Evolutionary conservation across 2,888 invertebrate genomes (phyloP).

Genomic region (Ophion ellenae): DNA sequence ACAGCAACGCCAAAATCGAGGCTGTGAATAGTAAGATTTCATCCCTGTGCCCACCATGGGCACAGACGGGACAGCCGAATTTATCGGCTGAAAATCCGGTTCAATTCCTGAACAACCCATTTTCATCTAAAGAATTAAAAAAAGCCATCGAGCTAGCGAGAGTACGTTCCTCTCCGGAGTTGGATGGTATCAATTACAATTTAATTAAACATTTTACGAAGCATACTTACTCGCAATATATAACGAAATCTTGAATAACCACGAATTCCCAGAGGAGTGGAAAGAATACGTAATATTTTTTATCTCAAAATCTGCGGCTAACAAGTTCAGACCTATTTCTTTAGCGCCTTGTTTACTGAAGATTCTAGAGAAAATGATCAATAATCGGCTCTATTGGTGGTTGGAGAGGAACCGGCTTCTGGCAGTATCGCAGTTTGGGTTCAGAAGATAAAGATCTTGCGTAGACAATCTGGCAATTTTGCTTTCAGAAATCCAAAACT

Average conservation of each 20-base stretch:
- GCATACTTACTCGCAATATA: slow-evolving; percentile 6
- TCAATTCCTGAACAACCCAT: slow-evolving; percentile 1
- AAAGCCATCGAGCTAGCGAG: slow-evolving; percentile 1
- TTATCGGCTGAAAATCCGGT: too few relatives aligned
- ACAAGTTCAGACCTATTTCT: slow-evolving; percentile 65
- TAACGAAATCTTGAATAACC: slow-evolving; percentile 30
- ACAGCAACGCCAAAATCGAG: too few relatives aligned
- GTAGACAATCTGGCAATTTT: slow-evolving; percentile 56
- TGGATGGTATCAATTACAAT: slow-evolving; percentile 42
- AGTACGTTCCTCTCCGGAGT: background rate
- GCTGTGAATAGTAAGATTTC: too few relatives aligned
- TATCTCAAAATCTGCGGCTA: slow-evolving; percentile 58
- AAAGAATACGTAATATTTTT: slow-evolving; percentile 57
- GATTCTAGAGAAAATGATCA: slow-evolving; percentile 63
- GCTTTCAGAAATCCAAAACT: slow-evolving; percentile 21
- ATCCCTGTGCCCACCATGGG: too few relatives aligned
- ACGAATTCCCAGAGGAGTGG: slow-evolving; percentile 58
- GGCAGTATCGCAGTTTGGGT: slow-evolving; percentile 62
- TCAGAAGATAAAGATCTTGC: slow-evolving; percentile 54
- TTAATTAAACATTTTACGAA: slow-evolving; percentile 19
- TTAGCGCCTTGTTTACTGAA: slow-evolving; percentile 63
- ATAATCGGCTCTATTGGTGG: slow-evolving; percentile 62
- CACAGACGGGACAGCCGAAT: too few relatives aligned
- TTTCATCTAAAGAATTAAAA: slow-evolving; percentile 24
- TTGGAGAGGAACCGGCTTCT: slow-evolving; percentile 52